Conservation (phyloP, 2,113 vertebrate species). For the Microtus oregoni region DNA sequence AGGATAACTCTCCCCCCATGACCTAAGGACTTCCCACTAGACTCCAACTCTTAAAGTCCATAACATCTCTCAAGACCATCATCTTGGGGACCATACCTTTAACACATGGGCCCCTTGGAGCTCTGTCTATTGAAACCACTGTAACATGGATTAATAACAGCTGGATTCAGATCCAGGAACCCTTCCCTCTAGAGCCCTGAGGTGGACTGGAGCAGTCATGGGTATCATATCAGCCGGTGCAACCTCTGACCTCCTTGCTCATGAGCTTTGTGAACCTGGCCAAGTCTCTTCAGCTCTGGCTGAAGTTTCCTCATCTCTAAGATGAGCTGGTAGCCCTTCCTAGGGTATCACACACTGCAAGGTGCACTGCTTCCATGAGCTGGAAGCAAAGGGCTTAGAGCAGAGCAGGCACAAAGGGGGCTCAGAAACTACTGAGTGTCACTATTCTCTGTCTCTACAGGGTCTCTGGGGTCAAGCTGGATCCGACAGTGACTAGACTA, state of each 20-base stretch:
- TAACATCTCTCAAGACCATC: neutral
- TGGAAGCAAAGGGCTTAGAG: neutral
- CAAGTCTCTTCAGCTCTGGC: neutral
- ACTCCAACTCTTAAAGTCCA: neutral
- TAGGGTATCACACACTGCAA: neutral
- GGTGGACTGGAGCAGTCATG: neutral
- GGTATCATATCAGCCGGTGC: neutral
- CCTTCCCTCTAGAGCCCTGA: neutral
- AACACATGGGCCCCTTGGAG: neutral
- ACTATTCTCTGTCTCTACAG: neutral
- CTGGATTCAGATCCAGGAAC: neutral
- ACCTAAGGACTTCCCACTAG: neutral
- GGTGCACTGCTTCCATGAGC: neutral
- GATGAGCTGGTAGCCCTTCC: neutral
- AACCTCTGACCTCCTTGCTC: neutral
- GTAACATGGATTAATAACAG: neutral
- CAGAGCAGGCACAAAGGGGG: neutral
- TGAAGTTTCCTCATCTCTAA: neutral
- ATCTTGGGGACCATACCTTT: neutral
- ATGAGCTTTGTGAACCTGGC: neutral
- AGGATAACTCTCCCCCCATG: neutral
- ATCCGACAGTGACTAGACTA: too few relatives aligned
- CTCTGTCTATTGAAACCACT: neutral
- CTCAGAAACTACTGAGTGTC: neutral
- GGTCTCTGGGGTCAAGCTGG: neutral